Base-by-base conservation (phyloP, 2,797 vertebrate genomes). In the Buceros bicornis region DNA sequence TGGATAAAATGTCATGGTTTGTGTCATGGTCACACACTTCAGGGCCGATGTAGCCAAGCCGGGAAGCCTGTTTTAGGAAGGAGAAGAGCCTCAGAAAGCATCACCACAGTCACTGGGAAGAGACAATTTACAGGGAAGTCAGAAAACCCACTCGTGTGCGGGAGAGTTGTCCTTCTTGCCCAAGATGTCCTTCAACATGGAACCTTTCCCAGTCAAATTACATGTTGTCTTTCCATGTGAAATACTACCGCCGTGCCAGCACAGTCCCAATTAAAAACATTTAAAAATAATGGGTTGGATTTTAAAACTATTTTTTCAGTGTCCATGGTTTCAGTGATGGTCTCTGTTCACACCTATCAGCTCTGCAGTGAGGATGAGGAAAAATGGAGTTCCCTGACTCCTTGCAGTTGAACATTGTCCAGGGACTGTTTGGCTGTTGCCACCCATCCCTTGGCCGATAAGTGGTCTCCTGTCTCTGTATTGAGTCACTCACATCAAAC, bases 261-360 rank as follows among this genome's bases (percentile, higher is more conserved):
- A 19, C 26, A 47, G 60, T 8, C 31, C 5, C 50, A 61, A 3
- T 10, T 40, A 16, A 56, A 92, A 77, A 11, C 3, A 45, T 8
- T 64, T 69, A 47, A 0, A n/a, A 84, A 57, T 31, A 84, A 19
- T 4, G 16, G 10, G 6, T 37, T 22, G 31, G 37, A 60, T 65
- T 69, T 45, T 65, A 3, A 10, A 50, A 47, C 5, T n/a, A 31
- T 6, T 53, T 87, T 69, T 43, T 66, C 29, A 82, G 15, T 31
- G 37, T 40, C 37, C 37, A 40, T 7, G 29, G 20, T 89, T 74
- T 70, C 40, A 43, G 0, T 20, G 48, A 9, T 0, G 0, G 31
- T 50, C 33, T 54, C 10, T 47, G 1, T 28, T 22, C 51, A 35
- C 26, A 24, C 53, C 21, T 5, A 4, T 33, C n/a, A 69, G 8